Percentiles rank a stretch among this genome's conserved stretches.
phyloP scores from a whole-genome alignment of 2,113 vertebrate genomes.

The Cygnus buccinator region DNA sequence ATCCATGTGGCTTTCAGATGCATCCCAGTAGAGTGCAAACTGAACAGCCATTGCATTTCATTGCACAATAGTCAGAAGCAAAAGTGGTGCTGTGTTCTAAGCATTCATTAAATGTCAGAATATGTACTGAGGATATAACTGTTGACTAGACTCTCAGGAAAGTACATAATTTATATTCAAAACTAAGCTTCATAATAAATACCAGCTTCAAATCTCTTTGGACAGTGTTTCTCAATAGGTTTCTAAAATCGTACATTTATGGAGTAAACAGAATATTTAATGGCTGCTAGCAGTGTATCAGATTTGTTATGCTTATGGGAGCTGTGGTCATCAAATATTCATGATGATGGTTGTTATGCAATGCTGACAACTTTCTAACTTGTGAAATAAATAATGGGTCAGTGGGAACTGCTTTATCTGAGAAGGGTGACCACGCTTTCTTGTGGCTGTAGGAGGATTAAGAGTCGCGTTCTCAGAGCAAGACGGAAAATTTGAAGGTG shows the following conservation, averaged over 20 bases:
- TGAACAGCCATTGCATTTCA: conserved; percentile 11
- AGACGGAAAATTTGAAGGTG: not conserved
- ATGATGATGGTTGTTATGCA: conserved; percentile 56
- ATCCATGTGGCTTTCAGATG: not conserved
- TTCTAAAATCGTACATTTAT: conserved; percentile 57
- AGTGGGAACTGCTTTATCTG: conserved; percentile 55
- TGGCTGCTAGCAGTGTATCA: conserved; percentile 47
- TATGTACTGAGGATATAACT: conserved; percentile 34
- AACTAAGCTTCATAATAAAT: conserved; percentile 38
- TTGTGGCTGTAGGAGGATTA: not conserved
- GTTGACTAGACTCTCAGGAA: conserved; percentile 21
- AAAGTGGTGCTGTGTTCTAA: not conserved
- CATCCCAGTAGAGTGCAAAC: not conserved
- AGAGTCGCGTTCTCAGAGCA: not conserved
- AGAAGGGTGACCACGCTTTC: conserved; percentile 40
- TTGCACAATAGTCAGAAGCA: not conserved
- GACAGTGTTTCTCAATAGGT: conserved; percentile 42
- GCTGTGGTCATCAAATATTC: conserved; percentile 67
- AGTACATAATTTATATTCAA: conserved; percentile 39
- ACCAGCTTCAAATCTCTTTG: conserved; percentile 59
- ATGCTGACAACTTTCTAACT: conserved; percentile 54
- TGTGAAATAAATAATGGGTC: conserved; percentile 56
- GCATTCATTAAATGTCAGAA: conserved; percentile 15
- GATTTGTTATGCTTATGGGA: conserved; percentile 63
- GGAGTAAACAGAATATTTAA: conserved; percentile 70